Base-by-base conservation (phyloP, 2,888 invertebrate genomes). In the Pammene fasciana region DNA sequence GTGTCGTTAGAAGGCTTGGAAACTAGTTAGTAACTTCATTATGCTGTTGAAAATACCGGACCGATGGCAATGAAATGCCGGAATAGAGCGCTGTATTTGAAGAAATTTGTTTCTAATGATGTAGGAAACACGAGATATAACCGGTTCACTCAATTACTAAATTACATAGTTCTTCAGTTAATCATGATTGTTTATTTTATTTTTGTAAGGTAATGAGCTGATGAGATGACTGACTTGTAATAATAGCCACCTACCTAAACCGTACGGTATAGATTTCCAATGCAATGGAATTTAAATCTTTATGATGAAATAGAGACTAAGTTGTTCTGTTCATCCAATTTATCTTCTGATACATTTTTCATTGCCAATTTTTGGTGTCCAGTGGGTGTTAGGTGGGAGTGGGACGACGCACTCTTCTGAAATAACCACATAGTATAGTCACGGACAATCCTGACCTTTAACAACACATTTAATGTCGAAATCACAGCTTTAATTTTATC, bases 11-110 rank as follows among this genome's bases (percentile, higher is more conserved):
- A 13, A 18, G 62, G 50, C 61, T 61, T 13, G 16, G 48, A 38
- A 41, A 52, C 41, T 62, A 18, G 48, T 62, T 62, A n/a, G 34
- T 38, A 62, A 52, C n/a, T 59, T 57, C 13, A 59, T 59, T 59
- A 59, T 34, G 59, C 34, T 45, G n/a, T 59, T 46, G 59, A 59
- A 45, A 59, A 59, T 59, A 26, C 43, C 13, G 38, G 9, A 18
- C 26, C 59, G 10, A 26, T 34, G 54, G 54, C 54, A 54, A 34
- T 54, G 54, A 54, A n/a, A 54, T 36, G 54, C 54, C 54, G 54
- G 54, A 34, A 34, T 8, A 10, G 13, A 26, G 26, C 18, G 10
- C 26, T 26, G 18, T 26, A 13, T 13, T 52, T 52, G 26, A 26
- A 26, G 26, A 26, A 26, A 18, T 52, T 52, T 26, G 10, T n/a